A percentile compares a stretch with the other conserved stretches of the same genome.
These are phyloP conservation scores for Triplophysa tibetana DNA, from an alignment of 2,113 vertebrate species.

Conservation along the genomic window DNA sequence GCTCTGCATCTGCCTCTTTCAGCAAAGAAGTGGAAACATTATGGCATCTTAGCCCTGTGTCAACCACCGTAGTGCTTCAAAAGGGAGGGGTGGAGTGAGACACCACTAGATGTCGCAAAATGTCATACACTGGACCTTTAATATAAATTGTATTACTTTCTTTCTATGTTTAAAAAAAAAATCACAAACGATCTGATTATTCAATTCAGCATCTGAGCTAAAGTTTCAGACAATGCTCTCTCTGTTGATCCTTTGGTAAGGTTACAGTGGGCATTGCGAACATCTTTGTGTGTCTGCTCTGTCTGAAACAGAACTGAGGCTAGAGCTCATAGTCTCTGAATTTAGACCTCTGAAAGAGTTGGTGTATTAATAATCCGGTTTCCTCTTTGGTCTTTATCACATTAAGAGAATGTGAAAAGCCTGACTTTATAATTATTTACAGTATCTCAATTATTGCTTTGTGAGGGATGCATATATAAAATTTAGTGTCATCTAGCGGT, in stretches of 20 bases:
- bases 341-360: conserved; percentile 25
- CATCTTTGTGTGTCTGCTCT: conserved; percentile 8
- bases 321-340: conserved; percentile 17
- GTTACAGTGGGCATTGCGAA: background rate
- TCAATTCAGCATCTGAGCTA: background rate
- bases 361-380: conserved; percentile 7
- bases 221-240: conserved; percentile 8
- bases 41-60: no score
- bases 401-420: background rate
- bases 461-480: no score
- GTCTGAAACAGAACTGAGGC: conserved; percentile 19
- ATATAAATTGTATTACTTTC: no score
- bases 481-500: no score
- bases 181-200: background rate
- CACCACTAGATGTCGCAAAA: no score
- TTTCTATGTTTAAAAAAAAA: no score
- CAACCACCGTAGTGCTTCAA: no score
- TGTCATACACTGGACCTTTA: no score
- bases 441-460: background rate
- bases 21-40: no score
- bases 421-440: background rate
- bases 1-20: no score
- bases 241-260: background rate
- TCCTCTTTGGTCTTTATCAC: background rate
- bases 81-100: no score